Evolutionary conservation across 2,888 invertebrate genomes (phyloP).

Genomic region (Gastrophysa polygoni): DNA sequence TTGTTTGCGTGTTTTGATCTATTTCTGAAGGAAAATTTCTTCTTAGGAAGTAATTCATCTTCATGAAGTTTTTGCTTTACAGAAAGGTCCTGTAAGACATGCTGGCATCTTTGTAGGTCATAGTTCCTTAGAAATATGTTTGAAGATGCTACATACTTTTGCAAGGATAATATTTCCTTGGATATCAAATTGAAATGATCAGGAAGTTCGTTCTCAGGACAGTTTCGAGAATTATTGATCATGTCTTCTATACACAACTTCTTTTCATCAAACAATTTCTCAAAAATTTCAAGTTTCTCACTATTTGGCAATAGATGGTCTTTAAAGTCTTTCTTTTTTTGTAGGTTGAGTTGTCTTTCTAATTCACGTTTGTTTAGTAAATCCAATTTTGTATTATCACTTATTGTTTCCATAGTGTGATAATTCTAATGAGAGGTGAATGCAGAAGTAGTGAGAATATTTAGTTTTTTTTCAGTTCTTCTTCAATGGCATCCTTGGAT

Average conservation of each 20-base stretch:
- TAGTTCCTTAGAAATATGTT: constrained; percentile 81
- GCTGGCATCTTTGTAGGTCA: constrained; percentile 79
- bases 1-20: constrained; percentile 54
- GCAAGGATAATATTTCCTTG: constrained; percentile 74
- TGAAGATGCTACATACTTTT: constrained; percentile 80
- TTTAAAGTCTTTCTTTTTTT: constrained; percentile 69
- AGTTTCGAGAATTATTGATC: constrained; percentile 58
- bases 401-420: constrained; percentile 35
- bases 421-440: constrained; percentile 30
- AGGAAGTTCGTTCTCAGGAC: constrained; percentile 62
- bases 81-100: constrained; percentile 73
- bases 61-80: constrained; percentile 74
- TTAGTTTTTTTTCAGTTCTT: constrained; percentile 54
- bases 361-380: constrained; percentile 64
- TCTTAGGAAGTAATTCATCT: constrained; percentile 76
- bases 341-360: constrained; percentile 69
- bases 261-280: constrained; percentile 70
- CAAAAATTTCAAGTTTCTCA: constrained; percentile 75
- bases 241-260: constrained; percentile 69
- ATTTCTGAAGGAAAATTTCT: constrained; percentile 85
- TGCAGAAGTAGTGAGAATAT: no score
- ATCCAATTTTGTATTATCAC: constrained; percentile 56
- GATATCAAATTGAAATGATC: constrained; percentile 73
- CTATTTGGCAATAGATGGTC: constrained; percentile 67
- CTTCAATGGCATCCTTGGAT: constrained; percentile 61